These are phyloP conservation scores for Boloria selene DNA, from an alignment of 2,888 invertebrate species.

Conservation along the genomic window DNA sequence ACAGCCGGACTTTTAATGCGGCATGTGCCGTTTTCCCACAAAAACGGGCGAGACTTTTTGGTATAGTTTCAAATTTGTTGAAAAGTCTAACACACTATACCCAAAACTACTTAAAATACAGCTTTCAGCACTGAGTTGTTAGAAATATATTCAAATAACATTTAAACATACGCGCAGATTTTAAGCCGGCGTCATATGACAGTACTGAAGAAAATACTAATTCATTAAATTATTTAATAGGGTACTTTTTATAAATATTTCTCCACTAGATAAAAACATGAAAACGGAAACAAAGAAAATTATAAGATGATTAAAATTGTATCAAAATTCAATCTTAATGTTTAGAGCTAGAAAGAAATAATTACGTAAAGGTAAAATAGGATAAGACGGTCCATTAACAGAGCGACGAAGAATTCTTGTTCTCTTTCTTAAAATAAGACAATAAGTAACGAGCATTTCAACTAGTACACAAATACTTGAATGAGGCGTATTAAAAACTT, in stretches of 20 bases:
- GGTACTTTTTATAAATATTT: no score
- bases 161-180: not conserved
- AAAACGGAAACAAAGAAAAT: no score
- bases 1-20: conserved; percentile 76
- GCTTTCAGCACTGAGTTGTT: not conserved
- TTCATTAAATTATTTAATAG: no score
- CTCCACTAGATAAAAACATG: no score
- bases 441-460: conserved; percentile 25
- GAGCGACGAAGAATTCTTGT: conserved; percentile 25
- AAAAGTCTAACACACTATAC: conserved; percentile 22
- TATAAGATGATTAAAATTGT: no score
- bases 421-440: conserved; percentile 24
- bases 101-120: conserved; percentile 8
- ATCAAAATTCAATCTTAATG: no score
- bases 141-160: not conserved
- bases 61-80: conserved; percentile 19
- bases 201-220: no score
- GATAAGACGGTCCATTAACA: conserved; percentile 23
- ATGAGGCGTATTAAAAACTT: conserved; percentile 27
- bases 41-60: conserved; percentile 37
- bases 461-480: conserved; percentile 19
- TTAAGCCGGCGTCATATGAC: not conserved
- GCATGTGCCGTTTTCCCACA: conserved; percentile 72
- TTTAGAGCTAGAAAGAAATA: not conserved
- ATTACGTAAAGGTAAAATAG: not conserved